Conservation (phyloP, 2,797 vertebrate genomes). For the Lutjanus argentimaculatus region DNA sequence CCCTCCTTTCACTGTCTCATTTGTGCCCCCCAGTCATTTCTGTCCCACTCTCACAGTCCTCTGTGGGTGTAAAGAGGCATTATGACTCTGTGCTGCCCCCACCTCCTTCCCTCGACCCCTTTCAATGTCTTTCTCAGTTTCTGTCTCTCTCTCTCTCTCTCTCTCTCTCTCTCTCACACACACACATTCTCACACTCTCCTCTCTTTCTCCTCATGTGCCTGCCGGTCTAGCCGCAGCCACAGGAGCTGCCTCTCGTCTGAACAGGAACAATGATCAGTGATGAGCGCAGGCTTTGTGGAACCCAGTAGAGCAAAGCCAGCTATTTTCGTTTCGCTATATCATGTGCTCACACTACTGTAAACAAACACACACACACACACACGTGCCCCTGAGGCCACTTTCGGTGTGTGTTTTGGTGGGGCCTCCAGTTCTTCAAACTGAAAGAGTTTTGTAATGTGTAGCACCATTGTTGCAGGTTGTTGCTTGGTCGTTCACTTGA, state of each 20-base stretch:
- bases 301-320: slow-evolving; percentile 73
- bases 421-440: slow-evolving; percentile 4
- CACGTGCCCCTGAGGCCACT: slow-evolving; percentile 30
- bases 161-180: slow-evolving; percentile 31
- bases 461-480: background rate
- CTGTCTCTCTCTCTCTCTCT: no score
- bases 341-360: slow-evolving; percentile 47
- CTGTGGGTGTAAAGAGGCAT: slow-evolving; percentile 50
- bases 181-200: slow-evolving; percentile 17
- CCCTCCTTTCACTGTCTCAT: slow-evolving; percentile 52
- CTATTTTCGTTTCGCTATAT: slow-evolving; percentile 63
- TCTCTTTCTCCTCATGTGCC: slow-evolving; percentile 46
- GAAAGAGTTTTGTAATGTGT: background rate
- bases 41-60: slow-evolving; percentile 42
- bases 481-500: background rate
- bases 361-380: slow-evolving; percentile 59
- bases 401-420: slow-evolving; percentile 3
- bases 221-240: slow-evolving; percentile 50
- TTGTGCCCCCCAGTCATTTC: slow-evolving; percentile 51
- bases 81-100: slow-evolving; percentile 42
- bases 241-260: slow-evolving; percentile 62
- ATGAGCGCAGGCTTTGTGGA: slow-evolving; percentile 72
- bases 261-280: slow-evolving; percentile 68
- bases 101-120: slow-evolving; percentile 29
- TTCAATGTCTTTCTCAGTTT: slow-evolving; percentile 29